These are phyloP conservation scores for Bilobella aurantiaca DNA, from an alignment of 1,140 invertebrate genomes.

Conservation along the genomic window DNA sequence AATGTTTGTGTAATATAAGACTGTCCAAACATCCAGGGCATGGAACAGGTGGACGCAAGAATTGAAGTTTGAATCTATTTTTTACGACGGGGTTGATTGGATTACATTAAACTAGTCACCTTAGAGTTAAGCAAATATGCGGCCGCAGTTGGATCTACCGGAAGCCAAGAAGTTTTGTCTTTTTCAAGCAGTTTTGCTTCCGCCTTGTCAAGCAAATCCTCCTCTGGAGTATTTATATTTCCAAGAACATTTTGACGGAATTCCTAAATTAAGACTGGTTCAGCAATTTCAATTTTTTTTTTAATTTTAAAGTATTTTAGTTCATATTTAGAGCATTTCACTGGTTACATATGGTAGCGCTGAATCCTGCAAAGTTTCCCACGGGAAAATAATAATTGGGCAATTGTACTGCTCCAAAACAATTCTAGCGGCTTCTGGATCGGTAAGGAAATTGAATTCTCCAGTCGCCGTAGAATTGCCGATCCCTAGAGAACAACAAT, in stretches of 20 bases:
- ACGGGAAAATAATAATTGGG: not conserved
- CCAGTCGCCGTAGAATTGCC: constrained; percentile 57
- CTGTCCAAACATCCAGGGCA: no score
- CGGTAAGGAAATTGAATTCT: constrained; percentile 68
- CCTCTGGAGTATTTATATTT: constrained; percentile 5
- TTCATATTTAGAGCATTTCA: not conserved
- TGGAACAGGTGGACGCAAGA: no score
- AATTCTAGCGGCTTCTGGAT: constrained; percentile 65
- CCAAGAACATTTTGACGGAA: constrained; percentile 7
- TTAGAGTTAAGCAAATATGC: not conserved
- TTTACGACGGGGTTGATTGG: not conserved
- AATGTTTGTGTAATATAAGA: no score
- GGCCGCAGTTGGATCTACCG: not conserved
- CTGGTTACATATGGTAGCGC: not conserved
- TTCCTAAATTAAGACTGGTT: not conserved
- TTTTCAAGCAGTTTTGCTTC: not conserved
- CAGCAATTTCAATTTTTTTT: not conserved
- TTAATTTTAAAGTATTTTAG: not conserved
- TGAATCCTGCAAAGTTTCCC: not conserved
- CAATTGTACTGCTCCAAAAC: constrained; percentile 43
- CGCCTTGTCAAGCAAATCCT: not conserved
- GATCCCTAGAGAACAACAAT: constrained; percentile 39
- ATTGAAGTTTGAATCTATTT: not conserved
- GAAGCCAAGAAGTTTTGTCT: not conserved
- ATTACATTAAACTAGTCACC: no score